Evolutionary conservation across 2,797 vertebrate species (phyloP).

Genomic region (Rhinichthys osculus): DNA sequence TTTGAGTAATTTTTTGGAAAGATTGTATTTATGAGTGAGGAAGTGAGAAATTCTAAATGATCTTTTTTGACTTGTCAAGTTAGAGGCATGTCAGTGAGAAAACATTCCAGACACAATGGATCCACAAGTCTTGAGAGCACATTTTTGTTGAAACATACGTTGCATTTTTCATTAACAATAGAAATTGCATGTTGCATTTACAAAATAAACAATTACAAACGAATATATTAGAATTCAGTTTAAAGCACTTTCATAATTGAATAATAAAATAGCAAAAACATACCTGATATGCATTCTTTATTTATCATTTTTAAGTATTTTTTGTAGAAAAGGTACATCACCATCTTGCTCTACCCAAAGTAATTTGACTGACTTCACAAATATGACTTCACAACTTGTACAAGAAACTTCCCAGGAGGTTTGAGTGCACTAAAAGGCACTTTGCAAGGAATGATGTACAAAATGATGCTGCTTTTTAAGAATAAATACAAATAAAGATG

Average conservation of each 20-base stretch:
- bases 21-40: background rate
- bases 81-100: background rate
- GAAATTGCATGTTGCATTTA: background rate
- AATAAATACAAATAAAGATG: background rate
- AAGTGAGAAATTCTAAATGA: background rate
- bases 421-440: background rate
- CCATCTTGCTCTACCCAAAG: background rate
- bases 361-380: background rate
- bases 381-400: background rate
- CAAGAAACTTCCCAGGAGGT: background rate
- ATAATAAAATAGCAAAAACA: background rate
- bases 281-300: too few relatives aligned
- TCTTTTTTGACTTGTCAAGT: background rate
- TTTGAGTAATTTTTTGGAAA: background rate
- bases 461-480: background rate
- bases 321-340: background rate
- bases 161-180: background rate
- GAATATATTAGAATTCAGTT: background rate
- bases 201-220: background rate
- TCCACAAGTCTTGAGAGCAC: background rate
- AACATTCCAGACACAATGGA: background rate
- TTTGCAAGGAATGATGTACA: background rate
- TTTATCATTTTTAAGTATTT: too few relatives aligned
- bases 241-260: background rate
- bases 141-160: background rate